Evolutionary conservation across 2,888 invertebrate species (phyloP), one percentile per base, ranked within the genome.

Genomic region (Alloscopus bannaensis): DNA sequence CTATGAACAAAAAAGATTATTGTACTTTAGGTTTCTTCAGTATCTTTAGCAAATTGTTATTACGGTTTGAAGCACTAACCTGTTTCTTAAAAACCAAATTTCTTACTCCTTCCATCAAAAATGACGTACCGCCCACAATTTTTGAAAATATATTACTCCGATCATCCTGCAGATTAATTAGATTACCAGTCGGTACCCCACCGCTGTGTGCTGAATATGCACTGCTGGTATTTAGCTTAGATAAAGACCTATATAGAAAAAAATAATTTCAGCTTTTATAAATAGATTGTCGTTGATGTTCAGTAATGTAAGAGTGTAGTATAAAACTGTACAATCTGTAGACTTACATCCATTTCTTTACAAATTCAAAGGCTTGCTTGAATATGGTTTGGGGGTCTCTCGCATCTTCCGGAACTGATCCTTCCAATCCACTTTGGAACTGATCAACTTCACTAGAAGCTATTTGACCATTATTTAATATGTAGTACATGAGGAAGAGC

Each of bases 41-140:
- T 40, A 65, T 24, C 1, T 62, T 26, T 29, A 4, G 36, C 36
- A 36, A 36, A 36, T 59, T 36, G 13, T 36, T 8, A n/a, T 45
- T 24, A 26, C n/a, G 13, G 59, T 62, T 26, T 40, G 55, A 2
- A 52, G 31, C 36, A 60, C 57, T 18, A 13, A 95, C 96, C 90
- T 99, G 98, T 90, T 95, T 94, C 89, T 99, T 99, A 8, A 99
- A 96, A 20, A 99, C 99, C 87, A 99, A 92, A 91, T 99, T 99
- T 89, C 98, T 97, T 0, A 99, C 98, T 42, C 98, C 99, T 89
- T 99, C 99, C 98, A 99, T 99, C 0, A 99, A 98, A 88, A 99
- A 98, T 40, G 96, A 96, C 0, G 98, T 99, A 24, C 98, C 98
- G 8, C 75, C 75, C n/a, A 75, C 75, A 22, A 75, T 36, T 24